These are phyloP conservation scores for Phylloscopus whistleri DNA, from an alignment of 2,113 vertebrate species.

Conservation along the genomic window DNA sequence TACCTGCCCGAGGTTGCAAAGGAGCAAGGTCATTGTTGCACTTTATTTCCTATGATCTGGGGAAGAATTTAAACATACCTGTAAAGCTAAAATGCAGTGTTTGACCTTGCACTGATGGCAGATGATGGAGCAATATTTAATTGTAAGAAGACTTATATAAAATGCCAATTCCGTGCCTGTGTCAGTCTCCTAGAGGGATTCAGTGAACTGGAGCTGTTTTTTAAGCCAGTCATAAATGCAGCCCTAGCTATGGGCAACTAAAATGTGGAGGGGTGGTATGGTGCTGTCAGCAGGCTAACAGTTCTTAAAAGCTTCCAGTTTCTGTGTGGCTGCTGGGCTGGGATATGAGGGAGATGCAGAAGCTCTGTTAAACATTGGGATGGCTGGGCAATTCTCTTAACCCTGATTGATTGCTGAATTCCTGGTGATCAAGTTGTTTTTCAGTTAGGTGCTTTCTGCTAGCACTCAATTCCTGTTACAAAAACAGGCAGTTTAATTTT, in stretches of 20 bases:
- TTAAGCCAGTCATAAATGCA: background rate
- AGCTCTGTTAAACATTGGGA: background rate
- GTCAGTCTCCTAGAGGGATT: background rate
- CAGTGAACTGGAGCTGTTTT: background rate
- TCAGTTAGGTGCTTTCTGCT: background rate
- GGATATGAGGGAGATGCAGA: background rate
- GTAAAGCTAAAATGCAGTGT: slow-evolving; percentile 60
- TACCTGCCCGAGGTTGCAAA: slow-evolving; percentile 99
- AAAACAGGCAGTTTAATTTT: background rate
- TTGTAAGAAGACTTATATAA: slow-evolving; percentile 63
- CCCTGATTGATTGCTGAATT: background rate
- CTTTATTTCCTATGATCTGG: slow-evolving; percentile 78
- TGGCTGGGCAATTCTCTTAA: background rate
- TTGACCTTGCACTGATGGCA: slow-evolving; percentile 77
- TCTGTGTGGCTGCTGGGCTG: background rate
- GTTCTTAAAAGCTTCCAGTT: background rate
- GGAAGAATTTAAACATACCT: slow-evolving; percentile 67
- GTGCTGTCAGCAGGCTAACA: background rate
- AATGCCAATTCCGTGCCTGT: slow-evolving; percentile 48
- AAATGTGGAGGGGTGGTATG: background rate
- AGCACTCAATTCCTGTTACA: background rate
- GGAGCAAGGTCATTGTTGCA: slow-evolving; percentile 95
- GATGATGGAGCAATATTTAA: slow-evolving; percentile 68
- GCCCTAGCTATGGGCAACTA: background rate
- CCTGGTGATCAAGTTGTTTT: background rate